phyloP scores from a whole-genome alignment of 2,113 vertebrate genomes.

The Loxodonta africana region DNA sequence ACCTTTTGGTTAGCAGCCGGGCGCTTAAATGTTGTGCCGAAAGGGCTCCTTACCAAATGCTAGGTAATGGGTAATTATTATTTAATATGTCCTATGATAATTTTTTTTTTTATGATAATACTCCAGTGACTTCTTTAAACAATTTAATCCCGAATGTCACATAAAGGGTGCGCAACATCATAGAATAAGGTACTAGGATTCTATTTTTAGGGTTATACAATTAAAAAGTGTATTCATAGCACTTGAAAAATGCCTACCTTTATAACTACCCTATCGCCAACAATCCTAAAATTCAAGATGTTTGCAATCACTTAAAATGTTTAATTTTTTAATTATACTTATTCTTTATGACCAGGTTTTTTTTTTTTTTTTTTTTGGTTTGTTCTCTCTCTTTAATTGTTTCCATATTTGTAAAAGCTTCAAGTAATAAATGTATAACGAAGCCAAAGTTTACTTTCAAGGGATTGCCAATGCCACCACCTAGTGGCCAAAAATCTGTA shows the following conservation, averaged over 20 bases:
- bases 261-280: background rate
- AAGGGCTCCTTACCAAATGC: background rate
- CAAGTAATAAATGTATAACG: background rate
- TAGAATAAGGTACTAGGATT: background rate
- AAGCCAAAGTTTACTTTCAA: background rate
- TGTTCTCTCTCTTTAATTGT: constrained; percentile 9
- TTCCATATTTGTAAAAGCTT: constrained; percentile 31
- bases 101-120: background rate
- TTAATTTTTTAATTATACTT: background rate
- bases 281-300: constrained; percentile 44
- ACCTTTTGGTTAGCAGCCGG: too few species aligned
- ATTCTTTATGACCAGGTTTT: background rate
- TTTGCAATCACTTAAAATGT: constrained; percentile 34
- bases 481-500: constrained; percentile 80
- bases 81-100: background rate
- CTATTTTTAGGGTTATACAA: background rate
- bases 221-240: constrained; percentile 36
- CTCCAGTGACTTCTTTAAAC: constrained; percentile 33
- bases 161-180: background rate
- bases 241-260: constrained; percentile 35
- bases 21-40: too few species aligned
- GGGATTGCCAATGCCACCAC: constrained; percentile 75
- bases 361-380: background rate
- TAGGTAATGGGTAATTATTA: background rate
- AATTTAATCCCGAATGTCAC: background rate